Base-by-base conservation (phyloP, 2,797 vertebrate genomes). In the Helostoma temminkii region DNA sequence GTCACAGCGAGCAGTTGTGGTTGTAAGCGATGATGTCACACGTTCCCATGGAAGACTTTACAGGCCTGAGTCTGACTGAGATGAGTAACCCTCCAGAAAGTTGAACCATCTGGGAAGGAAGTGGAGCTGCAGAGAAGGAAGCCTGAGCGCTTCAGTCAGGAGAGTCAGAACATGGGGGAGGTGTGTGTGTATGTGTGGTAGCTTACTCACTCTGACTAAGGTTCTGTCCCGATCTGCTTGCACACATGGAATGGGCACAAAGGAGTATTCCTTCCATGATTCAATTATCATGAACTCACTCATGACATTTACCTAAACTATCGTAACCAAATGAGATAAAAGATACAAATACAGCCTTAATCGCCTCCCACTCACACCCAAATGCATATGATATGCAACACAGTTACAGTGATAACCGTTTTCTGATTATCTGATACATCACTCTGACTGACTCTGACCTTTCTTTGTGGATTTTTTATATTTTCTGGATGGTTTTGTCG, bases 61-160 rank as follows among this genome's bases (percentile, higher is more conserved):
- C 53, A 63, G 60, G 63, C 42, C 43, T 62, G 39, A 59, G 50
- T 15, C 43, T 22, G 36, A 24, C 70, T 37, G n/a, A 74, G 54
- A 84, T 85, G 78, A 88, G 70, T 81, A 81, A 74, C 70, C 65
- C 67, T 75, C 62, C 68, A 72, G 70, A 81, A 80, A 86, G 60
- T 74, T 70, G 52, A 81, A 85, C 74, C 79, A 86, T 71, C 75
- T 85, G 79, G 62, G 55, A 47, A 80, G 85, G 79, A 87, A 84
- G 81, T 69, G 36, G 53, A 68, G 58, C 25, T 61, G 57, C 49
- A 66, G 58, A 71, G 62, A 53, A 76, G 74, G 74, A 83, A 79
- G 77, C 47, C 71, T 66, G 49, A 71, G 39, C 22, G 32, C 37
- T 65, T 78, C 68, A 41, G 60, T 63, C 59, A 62, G 69, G 67